Evolutionary conservation across 2,113 vertebrate genomes (phyloP).

Genomic region (Nestor notabilis): DNA sequence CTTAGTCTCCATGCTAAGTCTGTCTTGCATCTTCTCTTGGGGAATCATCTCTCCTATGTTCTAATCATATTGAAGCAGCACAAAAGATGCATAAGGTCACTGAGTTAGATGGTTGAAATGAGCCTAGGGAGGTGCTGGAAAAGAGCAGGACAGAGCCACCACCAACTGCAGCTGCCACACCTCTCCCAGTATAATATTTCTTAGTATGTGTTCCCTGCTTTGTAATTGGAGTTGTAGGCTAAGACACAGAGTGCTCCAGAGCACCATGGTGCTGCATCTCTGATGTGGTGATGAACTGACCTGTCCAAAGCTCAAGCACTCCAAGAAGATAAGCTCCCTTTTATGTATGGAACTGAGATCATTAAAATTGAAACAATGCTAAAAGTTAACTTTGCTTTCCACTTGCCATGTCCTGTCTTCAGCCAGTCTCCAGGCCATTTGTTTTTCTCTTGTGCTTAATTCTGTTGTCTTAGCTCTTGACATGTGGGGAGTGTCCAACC

Average conservation of each 20-base stretch:
- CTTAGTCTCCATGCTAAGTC: neutral
- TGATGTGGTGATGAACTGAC: neutral
- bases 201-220: neutral
- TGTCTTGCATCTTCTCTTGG: neutral
- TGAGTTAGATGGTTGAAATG: neutral
- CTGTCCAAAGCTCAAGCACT: neutral
- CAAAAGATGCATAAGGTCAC: neutral
- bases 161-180: neutral
- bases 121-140: neutral
- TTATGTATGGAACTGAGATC: neutral
- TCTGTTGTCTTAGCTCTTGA: neutral
- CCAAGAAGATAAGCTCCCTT: neutral
- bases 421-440: neutral
- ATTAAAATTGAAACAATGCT: neutral
- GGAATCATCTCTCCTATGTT: neutral
- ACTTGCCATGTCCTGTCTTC: neutral
- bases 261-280: neutral
- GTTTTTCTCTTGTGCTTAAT: neutral
- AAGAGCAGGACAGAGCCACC: neutral
- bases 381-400: neutral
- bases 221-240: neutral
- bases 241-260: neutral
- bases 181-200: neutral
- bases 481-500: rapidly evolving
- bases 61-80: neutral